phyloP scores from a whole-genome alignment of 92 coral and sea anemone species.

The Muricea muricata region DNA sequence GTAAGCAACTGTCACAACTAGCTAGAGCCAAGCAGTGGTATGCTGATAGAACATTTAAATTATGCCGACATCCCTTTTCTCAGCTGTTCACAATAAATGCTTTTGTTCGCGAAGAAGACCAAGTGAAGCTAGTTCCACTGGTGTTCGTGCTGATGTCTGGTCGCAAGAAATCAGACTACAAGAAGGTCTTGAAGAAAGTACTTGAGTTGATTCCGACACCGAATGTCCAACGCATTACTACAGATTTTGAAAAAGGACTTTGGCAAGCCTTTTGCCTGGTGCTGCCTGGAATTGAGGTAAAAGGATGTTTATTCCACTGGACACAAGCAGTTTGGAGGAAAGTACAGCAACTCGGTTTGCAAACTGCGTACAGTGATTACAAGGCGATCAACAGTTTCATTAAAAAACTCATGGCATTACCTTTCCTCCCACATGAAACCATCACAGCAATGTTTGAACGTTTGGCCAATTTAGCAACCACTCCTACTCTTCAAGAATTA shows the following conservation, averaged over 20 bases:
- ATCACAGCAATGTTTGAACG: conserved; percentile 23
- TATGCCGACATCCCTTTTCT: conserved; percentile 21
- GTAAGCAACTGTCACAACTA: neutral
- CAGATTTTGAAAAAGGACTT: conserved; percentile 41
- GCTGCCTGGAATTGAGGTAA: conserved; percentile 1
- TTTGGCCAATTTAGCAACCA: conserved; percentile 32
- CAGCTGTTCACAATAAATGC: conserved; percentile 42
- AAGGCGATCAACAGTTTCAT: conserved; percentile 35
- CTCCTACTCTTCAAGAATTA: conserved; percentile 20
- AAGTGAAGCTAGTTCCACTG: conserved; percentile 7
- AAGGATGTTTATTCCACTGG: conserved; percentile 52
- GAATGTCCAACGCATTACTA: neutral
- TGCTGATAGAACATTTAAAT: conserved; percentile 44
- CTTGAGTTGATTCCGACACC: conserved; percentile 19
- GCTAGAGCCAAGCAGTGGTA: neutral
- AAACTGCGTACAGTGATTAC: conserved; percentile 14
- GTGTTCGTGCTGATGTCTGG: conserved; percentile 39
- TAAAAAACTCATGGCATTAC: conserved; percentile 54
- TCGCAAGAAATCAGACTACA: conserved; percentile 24
- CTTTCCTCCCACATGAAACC: conserved; percentile 45
- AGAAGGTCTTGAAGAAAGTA: neutral
- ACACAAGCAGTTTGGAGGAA: conserved; percentile 56
- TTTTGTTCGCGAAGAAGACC: conserved; percentile 22
- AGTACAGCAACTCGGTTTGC: conserved; percentile 42
- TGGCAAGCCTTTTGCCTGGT: conserved; percentile 6